Evolutionary conservation across 2,797 vertebrate genomes (phyloP), one percentile per base, ranked within the genome.

Genomic region (Crocidura indochinensis): DNA sequence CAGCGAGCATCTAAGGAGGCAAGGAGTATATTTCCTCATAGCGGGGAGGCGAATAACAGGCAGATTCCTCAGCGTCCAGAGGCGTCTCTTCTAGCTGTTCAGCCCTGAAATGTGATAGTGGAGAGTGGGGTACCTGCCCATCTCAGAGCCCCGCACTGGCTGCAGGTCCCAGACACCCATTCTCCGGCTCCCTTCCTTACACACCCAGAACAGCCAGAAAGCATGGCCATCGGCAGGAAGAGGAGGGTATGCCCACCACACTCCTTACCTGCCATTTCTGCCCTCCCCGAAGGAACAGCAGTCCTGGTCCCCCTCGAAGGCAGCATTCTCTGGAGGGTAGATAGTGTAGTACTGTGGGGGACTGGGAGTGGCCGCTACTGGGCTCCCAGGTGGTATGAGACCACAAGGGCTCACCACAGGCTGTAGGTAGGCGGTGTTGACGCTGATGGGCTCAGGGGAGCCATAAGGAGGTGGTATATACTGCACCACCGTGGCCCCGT

Each of bases 391-490:
- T 7, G 96, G 84, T 56, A 76, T 38, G 19, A 94, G 77, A 15
- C 96, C 3, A 0, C 97, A 98, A 38, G 96, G 89, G 94, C 68
- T 96, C 83, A 88, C 74, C 81, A 86, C 47, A 0, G 97, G 97
- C 74, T 96, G 96, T 65, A 97, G 90, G 94, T 64, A 96, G 24
- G 93, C 0, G 0, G 97, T 44, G 38, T 68, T 95, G 24, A 89
- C 14, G 27, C 93, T 86, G 1, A 74, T 1, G 0, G 95, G 82
- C 8, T 98, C 98, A 53, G 96, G 98, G 26, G 94, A 78, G 0
- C 94, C 91, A 0, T 98, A 98, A 0, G 97, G 95, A 0, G 98
- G 98, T 71, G 98, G 98, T 69, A 99, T 97, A 49, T 98, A 98
- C 47, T 98, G 97, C 19, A 98, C 97, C 81, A 98, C 97, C 0